Base-by-base conservation (phyloP, 2,888 invertebrate species). In the Andricus quercusramuli region DNA sequence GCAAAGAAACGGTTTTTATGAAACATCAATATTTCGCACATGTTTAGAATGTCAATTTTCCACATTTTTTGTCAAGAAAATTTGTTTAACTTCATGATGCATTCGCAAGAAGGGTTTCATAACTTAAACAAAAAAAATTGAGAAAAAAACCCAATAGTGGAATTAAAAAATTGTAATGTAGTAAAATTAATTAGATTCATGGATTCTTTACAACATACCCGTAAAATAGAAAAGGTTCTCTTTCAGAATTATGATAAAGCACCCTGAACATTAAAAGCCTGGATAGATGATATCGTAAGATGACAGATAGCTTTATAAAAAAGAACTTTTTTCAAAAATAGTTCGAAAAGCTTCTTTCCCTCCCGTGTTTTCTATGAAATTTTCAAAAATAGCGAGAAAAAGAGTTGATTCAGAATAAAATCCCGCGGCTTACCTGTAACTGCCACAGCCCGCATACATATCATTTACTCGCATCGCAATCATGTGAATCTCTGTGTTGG, bases 391-490 rank as follows among this genome's bases (percentile, higher is more conserved):
- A 47, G 68, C 17, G 68, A 47, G 9, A n/a, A 68, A 68, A 44
- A 47, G 15, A 68, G 44, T 68, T 47, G 47, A 47, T 68, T 68
- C 68, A 68, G 17, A 47, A 25, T 44, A 22, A 29, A 47, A 68
- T 47, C 68, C 47, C 47, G 44, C 47, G 44, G 47, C 47, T 70
- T 47, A 51, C 68, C 68, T 70, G 68, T 44, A 68, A 47, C 51
- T 51, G 70, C n/a, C 29, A 51, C 47, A 51, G 29, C 13, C 47
- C 47, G 51, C 51, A 70, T 70, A 74, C 37, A 74, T 56, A 74
- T 70, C 47, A 74, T 56, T 56, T 56, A n/a, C 56, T 74, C n/a
- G 56, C n/a, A 29, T 51, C n/a, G 13, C 51, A 56, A 74, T 74
- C 74, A 74, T 32, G 56, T 56, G 51, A 56, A 51, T 56, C 74